Conservation (phyloP, 2,797 vertebrate genomes). For the Anableps anableps region DNA sequence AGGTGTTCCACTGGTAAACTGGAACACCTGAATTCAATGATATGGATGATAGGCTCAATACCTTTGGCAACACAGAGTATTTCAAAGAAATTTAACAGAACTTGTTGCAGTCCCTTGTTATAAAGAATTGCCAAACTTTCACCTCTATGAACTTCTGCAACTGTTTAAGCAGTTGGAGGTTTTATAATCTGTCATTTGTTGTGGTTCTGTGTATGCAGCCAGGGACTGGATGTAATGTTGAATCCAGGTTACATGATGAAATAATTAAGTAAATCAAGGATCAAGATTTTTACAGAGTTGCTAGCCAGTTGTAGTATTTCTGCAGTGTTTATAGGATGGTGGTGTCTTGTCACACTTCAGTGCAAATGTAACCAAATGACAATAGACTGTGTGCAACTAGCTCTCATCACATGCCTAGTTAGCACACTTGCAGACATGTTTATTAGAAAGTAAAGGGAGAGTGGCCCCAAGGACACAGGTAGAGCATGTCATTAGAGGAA, state of each 20-base stretch:
- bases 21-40: too few species aligned
- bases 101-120: too few species aligned
- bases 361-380: neutral
- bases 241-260: neutral
- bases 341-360: neutral
- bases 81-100: too few species aligned
- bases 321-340: neutral
- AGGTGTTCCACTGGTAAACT: too few species aligned
- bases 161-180: too few species aligned
- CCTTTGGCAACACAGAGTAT: too few species aligned
- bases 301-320: neutral
- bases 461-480: neutral
- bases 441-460: neutral
- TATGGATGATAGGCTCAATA: too few species aligned
- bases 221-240: neutral
- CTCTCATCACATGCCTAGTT: neutral
- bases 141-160: too few species aligned
- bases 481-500: neutral
- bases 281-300: neutral
- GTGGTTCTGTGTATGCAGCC: neutral
- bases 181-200: neutral
- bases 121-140: too few species aligned
- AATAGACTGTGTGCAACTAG: neutral
- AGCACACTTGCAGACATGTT: neutral
- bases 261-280: neutral